Evolutionary conservation across 2,113 vertebrate species (phyloP).

Genomic region (Cepphus grylle): DNA sequence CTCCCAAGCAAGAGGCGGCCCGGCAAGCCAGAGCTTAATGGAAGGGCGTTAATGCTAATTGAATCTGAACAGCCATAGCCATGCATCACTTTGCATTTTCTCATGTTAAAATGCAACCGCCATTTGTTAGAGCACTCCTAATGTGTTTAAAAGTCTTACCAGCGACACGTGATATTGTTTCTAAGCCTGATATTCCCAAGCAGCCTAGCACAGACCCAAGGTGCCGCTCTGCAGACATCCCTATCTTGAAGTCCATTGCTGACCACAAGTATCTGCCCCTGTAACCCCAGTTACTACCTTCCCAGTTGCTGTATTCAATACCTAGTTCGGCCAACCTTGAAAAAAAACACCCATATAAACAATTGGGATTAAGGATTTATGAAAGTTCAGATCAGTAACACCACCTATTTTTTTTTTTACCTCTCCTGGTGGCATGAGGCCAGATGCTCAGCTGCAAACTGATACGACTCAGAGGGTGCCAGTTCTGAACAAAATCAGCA

Average conservation of each 20-base stretch:
- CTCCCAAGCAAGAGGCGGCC: background rate
- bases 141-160: background rate
- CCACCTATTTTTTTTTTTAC: background rate
- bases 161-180: background rate
- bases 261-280: background rate
- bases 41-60: background rate
- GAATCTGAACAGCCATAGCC: background rate
- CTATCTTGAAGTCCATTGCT: background rate
- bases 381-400: background rate
- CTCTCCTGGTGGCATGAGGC: background rate
- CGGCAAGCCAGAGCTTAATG: background rate
- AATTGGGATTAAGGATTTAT: background rate
- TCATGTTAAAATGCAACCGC: background rate
- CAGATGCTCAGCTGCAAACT: background rate
- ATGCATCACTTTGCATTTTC: constrained; percentile 6
- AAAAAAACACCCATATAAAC: background rate
- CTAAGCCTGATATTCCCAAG: background rate
- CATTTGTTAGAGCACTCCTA: background rate
- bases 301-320: background rate
- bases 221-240: background rate
- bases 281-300: background rate
- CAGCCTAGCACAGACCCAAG: background rate
- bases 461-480: background rate
- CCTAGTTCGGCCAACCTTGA: background rate
- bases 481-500: background rate